Percentiles rank a stretch among this genome's conserved stretches.
Evolutionary conservation across 2,888 invertebrate genomes (phyloP).

Genomic region (Camponotus fellah): DNA sequence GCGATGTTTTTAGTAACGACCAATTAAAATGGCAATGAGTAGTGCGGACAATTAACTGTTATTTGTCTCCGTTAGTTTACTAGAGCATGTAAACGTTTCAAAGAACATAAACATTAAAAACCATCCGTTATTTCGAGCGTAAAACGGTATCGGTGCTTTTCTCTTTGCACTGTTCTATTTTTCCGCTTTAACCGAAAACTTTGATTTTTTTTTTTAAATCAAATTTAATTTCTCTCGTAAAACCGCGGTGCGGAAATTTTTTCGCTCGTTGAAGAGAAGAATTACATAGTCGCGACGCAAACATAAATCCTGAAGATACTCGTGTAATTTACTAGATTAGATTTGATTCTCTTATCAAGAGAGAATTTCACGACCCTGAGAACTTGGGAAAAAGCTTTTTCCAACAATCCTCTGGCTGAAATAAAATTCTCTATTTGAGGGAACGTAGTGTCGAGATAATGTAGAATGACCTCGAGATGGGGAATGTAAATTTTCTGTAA

Average conservation of each 20-base stretch:
- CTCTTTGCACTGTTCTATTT: background rate
- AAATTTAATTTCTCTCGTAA: background rate
- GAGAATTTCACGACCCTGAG: background rate
- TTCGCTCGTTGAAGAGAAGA: slow-evolving; percentile 5
- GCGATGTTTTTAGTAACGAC: slow-evolving; percentile 8
- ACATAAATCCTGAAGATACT: slow-evolving; percentile 21
- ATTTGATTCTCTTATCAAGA: slow-evolving; percentile 20
- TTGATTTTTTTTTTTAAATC: background rate
- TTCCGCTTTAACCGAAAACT: background rate
- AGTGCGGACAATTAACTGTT: background rate
- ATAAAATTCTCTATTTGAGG: background rate
- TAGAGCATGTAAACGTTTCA: background rate
- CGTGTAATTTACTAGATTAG: slow-evolving; percentile 23
- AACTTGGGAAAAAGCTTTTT: background rate
- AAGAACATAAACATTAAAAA: background rate
- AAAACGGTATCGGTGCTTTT: background rate
- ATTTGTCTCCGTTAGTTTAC: background rate
- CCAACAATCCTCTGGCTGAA: background rate
- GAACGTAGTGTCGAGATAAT: slow-evolving; percentile 1
- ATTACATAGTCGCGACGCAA: slow-evolving; percentile 5
- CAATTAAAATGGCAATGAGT: slow-evolving; percentile 7
- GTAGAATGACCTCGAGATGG: background rate
- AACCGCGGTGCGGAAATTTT: background rate
- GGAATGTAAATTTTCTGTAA: slow-evolving; percentile 6
- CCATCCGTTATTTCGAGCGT: background rate